phyloP scores from a whole-genome alignment of 2,113 vertebrate species.

The Gavialis gangeticus region DNA sequence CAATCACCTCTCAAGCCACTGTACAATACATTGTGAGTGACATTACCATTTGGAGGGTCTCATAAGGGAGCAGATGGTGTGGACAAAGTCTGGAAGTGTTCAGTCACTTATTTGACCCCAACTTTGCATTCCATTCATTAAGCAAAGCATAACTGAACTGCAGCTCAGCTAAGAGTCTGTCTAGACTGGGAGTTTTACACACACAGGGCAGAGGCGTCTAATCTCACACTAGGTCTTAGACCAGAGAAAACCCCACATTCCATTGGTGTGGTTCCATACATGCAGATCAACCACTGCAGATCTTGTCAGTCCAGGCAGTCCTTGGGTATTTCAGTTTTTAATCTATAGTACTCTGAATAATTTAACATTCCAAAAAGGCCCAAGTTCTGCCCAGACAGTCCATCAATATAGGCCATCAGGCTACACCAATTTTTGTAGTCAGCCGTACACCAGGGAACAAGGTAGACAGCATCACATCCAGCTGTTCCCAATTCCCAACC shows the following conservation, averaged over 20 bases:
- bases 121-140: not conserved
- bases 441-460: too few species aligned
- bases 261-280: not conserved
- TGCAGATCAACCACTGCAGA: not conserved
- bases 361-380: too few species aligned
- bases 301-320: not conserved
- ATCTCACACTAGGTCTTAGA: not conserved
- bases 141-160: not conserved
- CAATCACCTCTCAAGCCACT: not conserved
- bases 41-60: not conserved
- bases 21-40: not conserved
- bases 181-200: not conserved
- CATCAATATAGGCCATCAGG: too few species aligned
- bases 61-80: not conserved
- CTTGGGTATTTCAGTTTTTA: not conserved
- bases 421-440: too few species aligned
- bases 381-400: too few species aligned
- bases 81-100: not conserved
- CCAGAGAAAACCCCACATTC: not conserved
- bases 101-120: not conserved
- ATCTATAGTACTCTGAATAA: not conserved
- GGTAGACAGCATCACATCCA: too few species aligned
- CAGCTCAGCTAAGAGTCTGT: not conserved
- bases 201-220: not conserved
- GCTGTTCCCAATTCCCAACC: too few species aligned